Base-by-base conservation (phyloP, 2,888 invertebrate genomes). In the Lottia scabra region DNA sequence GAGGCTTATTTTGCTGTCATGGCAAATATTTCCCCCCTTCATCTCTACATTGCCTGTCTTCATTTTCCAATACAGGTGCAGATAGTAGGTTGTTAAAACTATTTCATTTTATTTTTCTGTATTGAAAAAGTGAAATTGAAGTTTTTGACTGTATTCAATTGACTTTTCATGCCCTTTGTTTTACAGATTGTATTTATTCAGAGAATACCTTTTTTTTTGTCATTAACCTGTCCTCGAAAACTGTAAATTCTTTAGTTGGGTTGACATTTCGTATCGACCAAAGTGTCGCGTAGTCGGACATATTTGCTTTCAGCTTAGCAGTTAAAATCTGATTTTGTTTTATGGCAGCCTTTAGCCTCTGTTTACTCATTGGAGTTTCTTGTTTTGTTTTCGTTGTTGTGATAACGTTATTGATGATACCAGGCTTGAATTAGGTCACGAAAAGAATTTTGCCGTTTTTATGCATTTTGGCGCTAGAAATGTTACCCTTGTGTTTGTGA, bases 271-370 rank as follows among this genome's bases (percentile, higher is more conserved):
- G 56, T 56, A 56, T 56, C 56, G 56, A 56, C 56, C 56, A 19
- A 56, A 23, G 56, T 56, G 56, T 56, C 19, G 56, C 13, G 56
- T 56, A 12, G 56, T 56, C 56, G 56, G 56, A 56, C 56, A 56
- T 56, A 56, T 56, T 56, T 56, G 56, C 23, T 19, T 56, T 56
- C 56, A 56, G 56, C 56, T 56, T 56, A 56, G 56, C 56, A 56
- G 56, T 23, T 56, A 56, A 56, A 56, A 56, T 56, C 23, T 56
- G 56, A 23, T 56, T 56, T 56, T 56, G 56, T 56, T 56, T 56
- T 19, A 23, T 56, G 56, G 56, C 56, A 56, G 56, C 56, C 56
- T 56, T 56, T 56, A 56, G 23, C 56, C 56, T 56, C 8, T 56
- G 23, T 56, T 56, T 56, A 56, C 56, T 56, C 23, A 23, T 56